These are phyloP conservation scores for Bubo scandiacus DNA, from an alignment of 2,113 vertebrate species.

Conservation along the genomic window DNA sequence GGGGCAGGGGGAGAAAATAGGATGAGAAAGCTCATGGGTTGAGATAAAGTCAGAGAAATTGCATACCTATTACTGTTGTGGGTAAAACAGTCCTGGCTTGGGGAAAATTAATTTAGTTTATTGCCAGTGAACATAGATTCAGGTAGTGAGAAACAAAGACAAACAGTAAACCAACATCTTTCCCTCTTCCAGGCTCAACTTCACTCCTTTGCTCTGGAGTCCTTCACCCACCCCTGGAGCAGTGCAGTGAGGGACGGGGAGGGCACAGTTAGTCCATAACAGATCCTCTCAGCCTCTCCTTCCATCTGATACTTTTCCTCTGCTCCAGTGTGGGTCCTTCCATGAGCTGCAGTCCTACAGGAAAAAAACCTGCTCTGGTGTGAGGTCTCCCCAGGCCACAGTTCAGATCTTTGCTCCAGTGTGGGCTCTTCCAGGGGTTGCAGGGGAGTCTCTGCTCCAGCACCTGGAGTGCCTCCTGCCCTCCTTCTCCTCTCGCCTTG, in stretches of 20 bases:
- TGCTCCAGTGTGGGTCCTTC: neutral
- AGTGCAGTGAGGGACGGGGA: neutral
- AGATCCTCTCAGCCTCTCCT: neutral
- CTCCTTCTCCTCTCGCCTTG: neutral
- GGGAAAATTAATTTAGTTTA: neutral
- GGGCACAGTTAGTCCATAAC: neutral
- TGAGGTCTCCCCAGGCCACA: neutral
- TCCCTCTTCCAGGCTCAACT: neutral
- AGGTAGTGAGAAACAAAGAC: neutral
- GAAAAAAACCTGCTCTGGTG: rapidly evolving
- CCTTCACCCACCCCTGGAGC: too few relatives aligned
- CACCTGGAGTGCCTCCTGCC: rapidly evolving
- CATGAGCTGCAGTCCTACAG: neutral
- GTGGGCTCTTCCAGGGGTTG: neutral
- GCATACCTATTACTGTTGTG: neutral
- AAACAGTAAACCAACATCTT: neutral
- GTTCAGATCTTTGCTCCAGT: neutral
- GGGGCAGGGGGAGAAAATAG: neutral
- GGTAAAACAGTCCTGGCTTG: neutral
- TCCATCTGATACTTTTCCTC: neutral
- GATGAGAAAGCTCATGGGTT: neutral
- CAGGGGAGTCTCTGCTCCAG: neutral
- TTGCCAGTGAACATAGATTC: neutral
- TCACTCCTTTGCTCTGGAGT: neutral
- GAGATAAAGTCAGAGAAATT: neutral